Conservation (phyloP, 2,888 invertebrate genomes). For the Drosophila pseudotakahashii region DNA sequence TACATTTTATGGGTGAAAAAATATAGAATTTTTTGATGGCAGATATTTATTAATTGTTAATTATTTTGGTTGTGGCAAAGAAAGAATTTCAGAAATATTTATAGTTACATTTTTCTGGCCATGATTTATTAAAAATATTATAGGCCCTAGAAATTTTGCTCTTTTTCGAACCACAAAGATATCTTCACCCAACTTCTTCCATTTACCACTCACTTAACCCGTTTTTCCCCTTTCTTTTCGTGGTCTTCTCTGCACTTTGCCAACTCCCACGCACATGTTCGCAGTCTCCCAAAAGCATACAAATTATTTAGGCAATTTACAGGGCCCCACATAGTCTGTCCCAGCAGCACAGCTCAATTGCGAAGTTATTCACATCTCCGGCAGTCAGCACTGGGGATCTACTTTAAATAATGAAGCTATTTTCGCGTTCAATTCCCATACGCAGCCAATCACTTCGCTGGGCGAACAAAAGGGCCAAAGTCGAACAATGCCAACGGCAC, state of each 20-base stretch:
- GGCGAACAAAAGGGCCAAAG: conserved; percentile 52
- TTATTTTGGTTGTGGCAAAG: background rate
- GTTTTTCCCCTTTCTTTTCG: conserved; percentile 5
- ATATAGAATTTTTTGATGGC: conserved; percentile 1
- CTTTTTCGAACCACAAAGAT: background rate
- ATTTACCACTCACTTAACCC: conserved; percentile 16
- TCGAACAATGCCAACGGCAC: conserved; percentile 60
- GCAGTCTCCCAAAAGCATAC: conserved; percentile 58
- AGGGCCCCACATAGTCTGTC: conserved; percentile 43
- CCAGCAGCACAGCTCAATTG: conserved; percentile 65
- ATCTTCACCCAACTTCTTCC: conserved; percentile 1
- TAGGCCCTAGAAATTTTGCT: background rate
- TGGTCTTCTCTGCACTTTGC: conserved; percentile 20
- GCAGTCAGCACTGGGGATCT: conserved; percentile 47
- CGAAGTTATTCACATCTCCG: conserved; percentile 37
- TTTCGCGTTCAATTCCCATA: conserved; percentile 78
- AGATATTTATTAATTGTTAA: conserved; percentile 23
- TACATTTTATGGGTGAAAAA: conserved; percentile 7
- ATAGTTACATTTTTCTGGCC: background rate
- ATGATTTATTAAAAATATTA: conserved; percentile 6
- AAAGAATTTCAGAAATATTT: background rate
- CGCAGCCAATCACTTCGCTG: conserved; percentile 73
- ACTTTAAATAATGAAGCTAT: conserved; percentile 79
- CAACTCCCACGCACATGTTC: conserved; percentile 28
- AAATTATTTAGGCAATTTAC: conserved; percentile 76